These are phyloP conservation scores for Lochmaea crataegi DNA, from an alignment of 2,888 invertebrate genomes.

Conservation along the genomic window DNA sequence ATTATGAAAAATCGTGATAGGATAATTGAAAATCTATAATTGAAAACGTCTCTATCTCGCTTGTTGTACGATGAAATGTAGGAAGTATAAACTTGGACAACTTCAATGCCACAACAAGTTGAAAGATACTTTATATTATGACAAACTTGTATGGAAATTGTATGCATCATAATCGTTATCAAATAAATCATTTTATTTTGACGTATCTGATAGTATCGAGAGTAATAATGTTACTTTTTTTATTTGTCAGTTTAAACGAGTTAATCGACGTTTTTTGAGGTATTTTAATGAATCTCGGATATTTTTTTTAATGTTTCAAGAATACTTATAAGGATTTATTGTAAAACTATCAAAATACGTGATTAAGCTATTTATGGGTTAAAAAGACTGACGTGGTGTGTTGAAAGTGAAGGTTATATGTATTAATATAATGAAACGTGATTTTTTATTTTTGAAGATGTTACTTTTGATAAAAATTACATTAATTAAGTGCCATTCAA, in stretches of 20 bases:
- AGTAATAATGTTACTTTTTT: conserved; percentile 6
- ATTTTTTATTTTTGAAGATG: neutral
- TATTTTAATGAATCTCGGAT: neutral
- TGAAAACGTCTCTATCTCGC: conserved; percentile 8
- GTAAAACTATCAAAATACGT: neutral
- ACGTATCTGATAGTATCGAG: conserved; percentile 6
- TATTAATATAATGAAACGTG: conserved; percentile 1
- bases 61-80: conserved; percentile 11
- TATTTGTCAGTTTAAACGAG: conserved; percentile 7
- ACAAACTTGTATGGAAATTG: neutral
- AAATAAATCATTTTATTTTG: conserved; percentile 15
- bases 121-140: conserved; percentile 10
- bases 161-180: conserved; percentile 14
- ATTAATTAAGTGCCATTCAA: too few species aligned
- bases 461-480: neutral
- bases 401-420: neutral
- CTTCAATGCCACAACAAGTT: conserved; percentile 13
- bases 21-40: conserved; percentile 1
- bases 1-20: neutral
- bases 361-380: neutral
- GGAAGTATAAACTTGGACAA: conserved; percentile 16
- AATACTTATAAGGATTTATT: neutral
- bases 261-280: conserved; percentile 2
- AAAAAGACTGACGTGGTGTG: neutral
- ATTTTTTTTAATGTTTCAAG: neutral